A percentile compares a stretch with the other conserved stretches of the same genome.
Conservation (phyloP, 2,888 invertebrate species). For the Uropetala carovei region DNA sequence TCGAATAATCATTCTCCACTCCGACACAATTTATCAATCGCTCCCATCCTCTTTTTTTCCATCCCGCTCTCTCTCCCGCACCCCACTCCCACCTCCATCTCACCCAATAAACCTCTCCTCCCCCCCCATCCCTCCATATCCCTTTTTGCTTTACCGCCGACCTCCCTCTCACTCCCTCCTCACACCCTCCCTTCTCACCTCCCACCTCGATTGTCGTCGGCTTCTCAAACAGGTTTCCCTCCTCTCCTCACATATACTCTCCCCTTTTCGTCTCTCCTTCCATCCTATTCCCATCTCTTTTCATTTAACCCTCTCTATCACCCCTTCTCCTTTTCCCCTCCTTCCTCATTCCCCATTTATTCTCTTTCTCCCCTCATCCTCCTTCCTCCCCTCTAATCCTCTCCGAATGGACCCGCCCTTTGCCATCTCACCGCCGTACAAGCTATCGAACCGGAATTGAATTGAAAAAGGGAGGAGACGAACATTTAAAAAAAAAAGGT, state of each 20-base stretch:
- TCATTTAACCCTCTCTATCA: background rate
- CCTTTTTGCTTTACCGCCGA: slow-evolving; percentile 23
- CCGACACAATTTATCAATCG: slow-evolving; percentile 52
- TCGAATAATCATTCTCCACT: slow-evolving; percentile 60
- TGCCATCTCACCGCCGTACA: background rate
- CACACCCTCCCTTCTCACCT: background rate
- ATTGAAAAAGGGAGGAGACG: slow-evolving; percentile 1
- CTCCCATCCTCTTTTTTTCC: background rate
- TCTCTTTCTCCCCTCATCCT: background rate
- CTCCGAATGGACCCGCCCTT: background rate
- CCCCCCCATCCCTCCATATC: background rate
- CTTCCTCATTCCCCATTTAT: background rate
- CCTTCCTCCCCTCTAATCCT: background rate
- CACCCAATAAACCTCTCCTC: slow-evolving; percentile 43
- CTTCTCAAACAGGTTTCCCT: slow-evolving; percentile 54
- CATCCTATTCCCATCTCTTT: background rate
- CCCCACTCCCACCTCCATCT: background rate
- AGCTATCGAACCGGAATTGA: slow-evolving; percentile 17
- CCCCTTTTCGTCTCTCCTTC: background rate
- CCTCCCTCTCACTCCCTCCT: background rate
- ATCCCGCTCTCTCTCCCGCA: background rate
- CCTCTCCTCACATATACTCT: background rate
- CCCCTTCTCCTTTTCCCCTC: background rate
- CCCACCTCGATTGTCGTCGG: slow-evolving; percentile 53
- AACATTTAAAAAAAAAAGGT: background rate